Percentiles rank a stretch among this genome's conserved stretches.
These are phyloP conservation scores for Synanthedon formicaeformis DNA, from an alignment of 2,888 invertebrate genomes.

Conservation along the genomic window DNA sequence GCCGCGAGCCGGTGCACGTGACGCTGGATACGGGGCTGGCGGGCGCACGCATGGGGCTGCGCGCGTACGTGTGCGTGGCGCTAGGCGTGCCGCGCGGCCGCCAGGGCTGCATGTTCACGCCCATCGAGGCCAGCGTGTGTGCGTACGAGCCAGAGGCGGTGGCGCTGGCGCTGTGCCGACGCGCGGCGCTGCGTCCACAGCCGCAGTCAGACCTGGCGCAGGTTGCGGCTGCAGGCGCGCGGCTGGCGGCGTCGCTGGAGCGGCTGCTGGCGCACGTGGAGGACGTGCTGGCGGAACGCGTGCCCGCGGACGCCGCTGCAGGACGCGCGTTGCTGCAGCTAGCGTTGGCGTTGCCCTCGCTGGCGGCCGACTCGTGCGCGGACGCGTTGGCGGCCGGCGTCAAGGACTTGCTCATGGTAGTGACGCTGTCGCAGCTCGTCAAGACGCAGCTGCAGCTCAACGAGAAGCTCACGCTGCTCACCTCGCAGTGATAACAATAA, in stretches of 20 bases:
- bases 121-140: slow-evolving; percentile 88
- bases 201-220: slow-evolving; percentile 80
- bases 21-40: slow-evolving; percentile 94
- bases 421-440: slow-evolving; percentile 92
- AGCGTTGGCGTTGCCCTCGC: slow-evolving; percentile 91
- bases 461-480: slow-evolving; percentile 92
- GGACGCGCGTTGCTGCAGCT: slow-evolving; percentile 92
- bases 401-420: slow-evolving; percentile 95
- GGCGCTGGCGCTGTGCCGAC: slow-evolving; percentile 82
- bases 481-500: slow-evolving; percentile 61
- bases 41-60: slow-evolving; percentile 91
- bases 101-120: slow-evolving; percentile 96
- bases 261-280: slow-evolving; percentile 87
- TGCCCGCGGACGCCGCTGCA: slow-evolving; percentile 84
- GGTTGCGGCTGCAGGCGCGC: slow-evolving; percentile 86
- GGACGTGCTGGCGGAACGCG: slow-evolving; percentile 86
- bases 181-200: slow-evolving; percentile 61
- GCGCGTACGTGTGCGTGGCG: slow-evolving; percentile 92
- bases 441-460: slow-evolving; percentile 96
- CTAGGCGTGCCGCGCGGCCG: slow-evolving; percentile 95
- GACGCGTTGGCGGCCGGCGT: slow-evolving; percentile 96
- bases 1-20: slow-evolving; percentile 93
- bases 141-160: slow-evolving; percentile 94
- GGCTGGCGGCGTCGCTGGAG: slow-evolving; percentile 81
- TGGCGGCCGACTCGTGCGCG: slow-evolving; percentile 88